phyloP scores from a whole-genome alignment of 2,888 invertebrate genomes.

The Ichneumon xanthorius region DNA sequence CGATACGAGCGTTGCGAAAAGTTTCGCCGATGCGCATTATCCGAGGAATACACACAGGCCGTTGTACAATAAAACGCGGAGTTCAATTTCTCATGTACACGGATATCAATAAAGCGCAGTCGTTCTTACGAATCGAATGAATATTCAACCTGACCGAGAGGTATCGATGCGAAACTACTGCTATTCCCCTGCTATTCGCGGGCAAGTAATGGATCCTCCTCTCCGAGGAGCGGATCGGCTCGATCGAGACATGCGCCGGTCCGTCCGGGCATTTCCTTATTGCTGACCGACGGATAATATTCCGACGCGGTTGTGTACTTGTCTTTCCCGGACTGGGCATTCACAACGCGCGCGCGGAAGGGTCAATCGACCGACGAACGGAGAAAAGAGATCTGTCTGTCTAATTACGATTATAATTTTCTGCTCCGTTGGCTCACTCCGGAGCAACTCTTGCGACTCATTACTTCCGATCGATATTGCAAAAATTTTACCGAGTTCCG shows the following conservation, averaged over 20 bases:
- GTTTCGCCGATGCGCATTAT: constrained; percentile 39
- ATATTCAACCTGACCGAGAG: constrained; percentile 51
- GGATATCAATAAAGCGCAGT: constrained; percentile 62
- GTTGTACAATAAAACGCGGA: constrained; percentile 8
- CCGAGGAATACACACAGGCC: constrained; percentile 37
- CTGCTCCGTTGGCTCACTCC: constrained; percentile 10
- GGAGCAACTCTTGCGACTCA: constrained; percentile 4
- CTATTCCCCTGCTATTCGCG: constrained; percentile 46
- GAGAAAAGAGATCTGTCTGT: neutral
- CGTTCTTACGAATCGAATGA: constrained; percentile 53
- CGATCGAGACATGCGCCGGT: constrained; percentile 53
- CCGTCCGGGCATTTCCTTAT: constrained; percentile 80
- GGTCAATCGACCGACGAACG: neutral
- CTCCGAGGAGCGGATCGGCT: constrained; percentile 31
- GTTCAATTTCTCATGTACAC: constrained; percentile 64
- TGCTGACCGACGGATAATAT: constrained; percentile 75
- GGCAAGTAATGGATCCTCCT: constrained; percentile 51
- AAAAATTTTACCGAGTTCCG: constrained; percentile 2
- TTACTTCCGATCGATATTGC: constrained; percentile 35
- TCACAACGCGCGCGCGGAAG: constrained; percentile 24
- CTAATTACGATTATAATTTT: constrained; percentile 45
- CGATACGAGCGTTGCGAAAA: constrained; percentile 45
- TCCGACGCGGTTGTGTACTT: constrained; percentile 40
- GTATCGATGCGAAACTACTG: constrained; percentile 50
- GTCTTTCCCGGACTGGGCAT: constrained; percentile 35